phyloP scores from a whole-genome alignment of 1,140 invertebrate species.

The Daktulosphaira vitifoliae region DNA sequence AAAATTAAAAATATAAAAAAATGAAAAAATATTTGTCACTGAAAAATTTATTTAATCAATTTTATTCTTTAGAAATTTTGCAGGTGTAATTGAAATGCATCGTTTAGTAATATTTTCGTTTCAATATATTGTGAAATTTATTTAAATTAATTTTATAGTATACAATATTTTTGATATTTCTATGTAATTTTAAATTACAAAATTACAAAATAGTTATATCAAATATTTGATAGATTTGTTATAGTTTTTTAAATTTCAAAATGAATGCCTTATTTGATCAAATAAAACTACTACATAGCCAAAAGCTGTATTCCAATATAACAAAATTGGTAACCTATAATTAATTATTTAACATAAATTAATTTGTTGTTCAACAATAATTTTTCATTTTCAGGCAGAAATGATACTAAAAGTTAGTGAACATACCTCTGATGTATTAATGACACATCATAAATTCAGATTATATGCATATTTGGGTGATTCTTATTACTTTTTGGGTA shows the following conservation, averaged over 20 bases:
- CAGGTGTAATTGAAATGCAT: too few species aligned
- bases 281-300: constrained; percentile 51
- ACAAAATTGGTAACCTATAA: constrained; percentile 47
- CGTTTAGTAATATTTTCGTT: too few species aligned
- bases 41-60: too few species aligned
- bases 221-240: too few species aligned
- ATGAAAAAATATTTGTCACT: too few species aligned
- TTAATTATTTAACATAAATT: constrained; percentile 22
- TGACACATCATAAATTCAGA: constrained; percentile 53
- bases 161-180: too few species aligned
- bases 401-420: constrained; percentile 57
- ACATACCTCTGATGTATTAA: constrained; percentile 52
- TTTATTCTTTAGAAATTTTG: too few species aligned
- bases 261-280: constrained; percentile 44
- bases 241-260: background rate
- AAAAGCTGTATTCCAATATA: constrained; percentile 52
- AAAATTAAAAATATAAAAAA: too few species aligned
- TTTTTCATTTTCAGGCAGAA: constrained; percentile 46
- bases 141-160: too few species aligned
- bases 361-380: background rate
- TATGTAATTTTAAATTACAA: too few species aligned
- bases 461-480: constrained; percentile 59
- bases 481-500: constrained; percentile 54
- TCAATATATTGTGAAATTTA: too few species aligned
- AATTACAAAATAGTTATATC: too few species aligned